Conservation (phyloP, 2,113 vertebrate species). For the Hyla sarda region DNA sequence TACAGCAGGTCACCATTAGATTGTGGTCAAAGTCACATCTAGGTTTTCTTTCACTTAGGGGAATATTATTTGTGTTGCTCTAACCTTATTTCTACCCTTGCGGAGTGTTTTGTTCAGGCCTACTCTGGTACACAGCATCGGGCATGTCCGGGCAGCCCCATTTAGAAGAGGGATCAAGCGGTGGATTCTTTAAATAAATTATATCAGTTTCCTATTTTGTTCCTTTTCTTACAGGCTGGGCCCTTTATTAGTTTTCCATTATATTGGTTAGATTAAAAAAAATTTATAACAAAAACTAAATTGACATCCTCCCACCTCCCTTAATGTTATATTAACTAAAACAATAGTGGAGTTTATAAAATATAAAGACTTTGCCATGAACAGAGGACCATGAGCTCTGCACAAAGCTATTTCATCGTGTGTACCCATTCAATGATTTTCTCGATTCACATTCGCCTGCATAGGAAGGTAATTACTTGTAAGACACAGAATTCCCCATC, state of each 20-base stretch:
- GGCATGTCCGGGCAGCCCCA: too few relatives aligned
- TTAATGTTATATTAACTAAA: not conserved
- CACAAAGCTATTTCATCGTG: conserved; percentile 17
- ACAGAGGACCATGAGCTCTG: not conserved
- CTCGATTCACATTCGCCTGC: conserved; percentile 35
- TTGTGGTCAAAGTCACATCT: too few relatives aligned
- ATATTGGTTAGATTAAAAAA: not conserved
- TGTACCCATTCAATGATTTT: conserved; percentile 14
- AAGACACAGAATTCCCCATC: conserved; percentile 43
- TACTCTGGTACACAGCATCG: too few relatives aligned
- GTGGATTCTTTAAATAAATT: too few relatives aligned
- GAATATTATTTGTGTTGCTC: too few relatives aligned
- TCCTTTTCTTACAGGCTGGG: not conserved
- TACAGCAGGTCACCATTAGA: too few relatives aligned
- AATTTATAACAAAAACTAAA: not conserved
- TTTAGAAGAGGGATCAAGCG: too few relatives aligned
- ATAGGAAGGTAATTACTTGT: conserved; percentile 45
- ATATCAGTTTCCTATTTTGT: not conserved
- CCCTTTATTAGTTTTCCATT: not conserved
- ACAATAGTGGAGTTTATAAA: conserved; percentile 2
- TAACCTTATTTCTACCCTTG: too few relatives aligned
- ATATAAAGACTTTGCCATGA: not conserved
- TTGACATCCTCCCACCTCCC: not conserved
- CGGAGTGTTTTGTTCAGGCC: too few relatives aligned
- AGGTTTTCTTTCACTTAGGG: too few relatives aligned